Evolutionary conservation across 2,113 vertebrate species (phyloP).

Genomic region (Empidonax traillii): DNA sequence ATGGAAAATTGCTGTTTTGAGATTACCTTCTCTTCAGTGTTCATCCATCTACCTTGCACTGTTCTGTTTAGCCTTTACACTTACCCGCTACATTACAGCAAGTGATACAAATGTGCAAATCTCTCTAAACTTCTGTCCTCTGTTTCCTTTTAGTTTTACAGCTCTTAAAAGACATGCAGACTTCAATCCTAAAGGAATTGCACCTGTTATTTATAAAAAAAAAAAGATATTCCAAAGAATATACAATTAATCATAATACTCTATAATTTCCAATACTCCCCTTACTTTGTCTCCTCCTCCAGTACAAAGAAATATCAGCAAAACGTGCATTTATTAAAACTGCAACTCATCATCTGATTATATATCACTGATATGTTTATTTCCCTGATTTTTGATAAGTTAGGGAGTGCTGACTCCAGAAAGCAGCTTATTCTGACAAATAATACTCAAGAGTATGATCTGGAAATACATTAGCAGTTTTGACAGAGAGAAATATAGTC

Average conservation of each 20-base stretch:
- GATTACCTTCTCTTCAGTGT: not conserved
- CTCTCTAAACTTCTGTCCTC: not conserved
- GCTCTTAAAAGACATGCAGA: not conserved
- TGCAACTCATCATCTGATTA: not conserved
- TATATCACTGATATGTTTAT: not conserved
- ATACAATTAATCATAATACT: not conserved
- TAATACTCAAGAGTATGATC: not conserved
- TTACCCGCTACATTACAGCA: not conserved
- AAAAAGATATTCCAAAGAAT: not conserved
- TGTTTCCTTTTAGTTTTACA: not conserved
- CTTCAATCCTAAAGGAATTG: not conserved
- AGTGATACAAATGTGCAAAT: not conserved
- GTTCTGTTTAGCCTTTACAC: not conserved
- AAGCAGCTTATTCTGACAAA: not conserved
- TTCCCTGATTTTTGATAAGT: not conserved
- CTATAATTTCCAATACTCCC: not conserved
- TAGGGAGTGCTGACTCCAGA: not conserved
- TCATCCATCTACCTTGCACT: not conserved
- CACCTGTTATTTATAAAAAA: not conserved
- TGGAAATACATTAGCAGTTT: not conserved
- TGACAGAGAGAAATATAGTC: not conserved
- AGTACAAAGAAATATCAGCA: not conserved
- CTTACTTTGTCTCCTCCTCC: not conserved
- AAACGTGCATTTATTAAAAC: not conserved
- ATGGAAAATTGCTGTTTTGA: not conserved